phyloP scores from a whole-genome alignment of 2,113 vertebrate species.

The Amphilophus citrinellus region DNA sequence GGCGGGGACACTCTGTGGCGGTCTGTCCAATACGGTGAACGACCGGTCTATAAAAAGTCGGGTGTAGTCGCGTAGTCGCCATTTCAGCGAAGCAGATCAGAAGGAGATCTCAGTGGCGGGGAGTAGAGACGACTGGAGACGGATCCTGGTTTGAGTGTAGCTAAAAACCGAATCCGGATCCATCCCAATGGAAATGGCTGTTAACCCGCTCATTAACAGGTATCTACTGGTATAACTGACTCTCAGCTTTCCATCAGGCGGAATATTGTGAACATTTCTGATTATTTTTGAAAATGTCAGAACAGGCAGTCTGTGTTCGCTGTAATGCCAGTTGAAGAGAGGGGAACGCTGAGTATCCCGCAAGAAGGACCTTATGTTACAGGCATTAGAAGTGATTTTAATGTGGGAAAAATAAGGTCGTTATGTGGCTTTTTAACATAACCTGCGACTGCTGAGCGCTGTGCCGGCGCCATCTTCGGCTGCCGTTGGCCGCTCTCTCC shows the following conservation, averaged over 20 bases:
- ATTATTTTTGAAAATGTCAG: conserved; percentile 10
- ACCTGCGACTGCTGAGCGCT: conserved; percentile 29
- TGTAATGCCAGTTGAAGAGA: conserved; percentile 1
- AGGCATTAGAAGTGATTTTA: neutral
- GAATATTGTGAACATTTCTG: conserved; percentile 60
- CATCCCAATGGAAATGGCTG: conserved; percentile 84
- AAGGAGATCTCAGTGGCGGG: conserved; percentile 26
- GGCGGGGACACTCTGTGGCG: conserved; percentile 45
- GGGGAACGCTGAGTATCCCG: conserved; percentile 8
- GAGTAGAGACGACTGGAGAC: conserved; percentile 55
- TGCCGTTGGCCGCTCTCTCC: conserved; percentile 54
- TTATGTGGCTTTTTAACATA: neutral
- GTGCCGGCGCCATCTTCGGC: conserved; percentile 74
- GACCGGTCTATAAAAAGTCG: conserved; percentile 76
- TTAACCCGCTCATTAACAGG: conserved; percentile 83
- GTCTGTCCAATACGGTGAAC: conserved; percentile 70
- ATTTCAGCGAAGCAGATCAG: conserved; percentile 80
- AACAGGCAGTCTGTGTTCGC: conserved; percentile 15
- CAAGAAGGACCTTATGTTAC: neutral
- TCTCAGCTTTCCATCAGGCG: conserved; percentile 61
- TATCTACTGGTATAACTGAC: conserved; percentile 79
- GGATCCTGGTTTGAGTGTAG: conserved; percentile 71
- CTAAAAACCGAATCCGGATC: conserved; percentile 82
- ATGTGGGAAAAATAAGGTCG: neutral
- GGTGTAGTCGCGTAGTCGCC: conserved; percentile 78